A percentile compares a stretch with the other conserved stretches of the same genome.
Conservation (phyloP, 2,113 vertebrate species). For the Pungitius pungitius region DNA sequence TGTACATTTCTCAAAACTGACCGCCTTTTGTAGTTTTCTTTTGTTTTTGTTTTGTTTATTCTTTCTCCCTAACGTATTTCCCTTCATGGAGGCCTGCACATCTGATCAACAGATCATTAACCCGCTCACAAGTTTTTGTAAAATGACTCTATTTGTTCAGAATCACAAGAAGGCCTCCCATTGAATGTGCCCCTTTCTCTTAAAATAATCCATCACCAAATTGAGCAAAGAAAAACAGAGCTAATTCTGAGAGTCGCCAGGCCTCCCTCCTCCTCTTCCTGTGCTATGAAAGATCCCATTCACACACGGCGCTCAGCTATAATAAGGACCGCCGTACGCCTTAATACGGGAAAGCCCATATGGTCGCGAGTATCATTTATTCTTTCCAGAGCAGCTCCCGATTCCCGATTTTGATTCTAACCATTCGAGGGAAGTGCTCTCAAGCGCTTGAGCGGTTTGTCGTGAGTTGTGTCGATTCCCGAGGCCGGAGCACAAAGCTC, state of each 20-base stretch:
- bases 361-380: slow-evolving; percentile 67
- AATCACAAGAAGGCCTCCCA: slow-evolving; percentile 69
- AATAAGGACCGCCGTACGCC: slow-evolving; percentile 56
- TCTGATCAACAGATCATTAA: slow-evolving; percentile 57
- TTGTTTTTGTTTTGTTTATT: neutral
- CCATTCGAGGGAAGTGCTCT: slow-evolving; percentile 53
- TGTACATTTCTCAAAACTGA: slow-evolving; percentile 51
- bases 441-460: slow-evolving; percentile 45
- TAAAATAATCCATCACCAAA: slow-evolving; percentile 79
- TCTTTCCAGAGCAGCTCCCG: slow-evolving; percentile 57
- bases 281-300: slow-evolving; percentile 79
- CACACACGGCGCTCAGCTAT: slow-evolving; percentile 65
- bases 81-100: slow-evolving; percentile 27
- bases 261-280: slow-evolving; percentile 76
- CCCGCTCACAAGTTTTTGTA: slow-evolving; percentile 38
- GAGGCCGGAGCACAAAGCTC: neutral
- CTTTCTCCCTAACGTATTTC: slow-evolving; percentile 13
- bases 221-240: slow-evolving; percentile 79
- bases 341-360: slow-evolving; percentile 65
- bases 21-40: slow-evolving; percentile 40
- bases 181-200: slow-evolving; percentile 73
- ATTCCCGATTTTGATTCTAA: too few relatives aligned
- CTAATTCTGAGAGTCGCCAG: slow-evolving; percentile 76
- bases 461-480: slow-evolving; percentile 37
- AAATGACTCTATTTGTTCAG: slow-evolving; percentile 62